A percentile compares a stretch with the other conserved stretches of the same genome.
phyloP scores from a whole-genome alignment of 2,888 invertebrate species.

The Calliscelio sp. region DNA sequence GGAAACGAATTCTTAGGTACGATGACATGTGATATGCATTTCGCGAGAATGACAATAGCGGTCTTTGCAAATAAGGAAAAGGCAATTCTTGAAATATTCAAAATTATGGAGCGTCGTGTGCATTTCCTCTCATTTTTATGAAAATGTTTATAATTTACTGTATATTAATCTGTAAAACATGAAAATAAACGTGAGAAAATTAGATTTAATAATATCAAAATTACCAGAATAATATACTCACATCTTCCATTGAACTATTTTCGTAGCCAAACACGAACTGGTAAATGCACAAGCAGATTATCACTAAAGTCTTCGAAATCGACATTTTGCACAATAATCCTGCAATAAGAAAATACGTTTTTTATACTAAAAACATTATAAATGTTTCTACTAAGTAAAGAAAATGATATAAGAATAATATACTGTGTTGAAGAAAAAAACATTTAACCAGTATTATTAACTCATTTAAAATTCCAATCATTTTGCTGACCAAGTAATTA shows the following conservation, averaged over 20 bases:
- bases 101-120: not conserved
- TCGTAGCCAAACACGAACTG: not conserved
- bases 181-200: not conserved
- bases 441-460: too few species aligned
- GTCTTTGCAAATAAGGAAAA: constrained; percentile 7
- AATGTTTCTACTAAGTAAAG: not conserved
- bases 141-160: too few species aligned
- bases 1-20: not conserved
- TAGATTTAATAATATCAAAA: not conserved
- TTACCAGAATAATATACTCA: not conserved
- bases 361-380: not conserved
- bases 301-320: constrained; percentile 10
- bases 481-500: too few species aligned
- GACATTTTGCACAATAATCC: constrained; percentile 9
- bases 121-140: not conserved
- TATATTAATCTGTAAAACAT: too few species aligned
- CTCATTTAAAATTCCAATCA: too few species aligned
- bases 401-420: too few species aligned
- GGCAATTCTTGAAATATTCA: constrained; percentile 7
- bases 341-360: not conserved
- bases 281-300: not conserved
- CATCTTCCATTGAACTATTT: not conserved
- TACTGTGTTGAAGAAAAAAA: too few species aligned
- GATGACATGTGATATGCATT: not conserved
- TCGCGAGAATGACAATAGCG: constrained; percentile 10